phyloP scores from a whole-genome alignment of 2,113 vertebrate species.

The Plectropomus leopardus region DNA sequence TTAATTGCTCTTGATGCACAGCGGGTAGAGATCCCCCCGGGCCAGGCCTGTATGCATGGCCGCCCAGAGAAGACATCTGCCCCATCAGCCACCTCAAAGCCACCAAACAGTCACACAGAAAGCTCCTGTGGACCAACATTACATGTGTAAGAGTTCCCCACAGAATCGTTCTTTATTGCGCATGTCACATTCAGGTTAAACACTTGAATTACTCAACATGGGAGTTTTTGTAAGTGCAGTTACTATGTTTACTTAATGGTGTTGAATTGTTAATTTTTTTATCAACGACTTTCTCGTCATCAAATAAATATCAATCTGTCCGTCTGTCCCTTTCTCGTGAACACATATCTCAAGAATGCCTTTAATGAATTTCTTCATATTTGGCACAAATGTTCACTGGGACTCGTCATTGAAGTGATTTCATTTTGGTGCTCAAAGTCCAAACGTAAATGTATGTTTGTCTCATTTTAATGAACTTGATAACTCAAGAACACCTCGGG shows the following conservation, averaged over 20 bases:
- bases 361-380: too few species aligned
- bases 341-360: too few species aligned
- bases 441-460: too few species aligned
- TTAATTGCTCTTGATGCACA: slow-evolving; percentile 76
- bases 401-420: too few species aligned
- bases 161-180: slow-evolving; percentile 38
- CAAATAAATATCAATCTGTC: too few species aligned
- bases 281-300: slow-evolving; percentile 7
- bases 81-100: slow-evolving; percentile 67
- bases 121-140: slow-evolving; percentile 45
- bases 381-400: too few species aligned
- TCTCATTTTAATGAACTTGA: too few species aligned
- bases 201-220: slow-evolving; percentile 51
- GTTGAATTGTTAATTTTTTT: slow-evolving; percentile 27
- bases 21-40: slow-evolving; percentile 60
- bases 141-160: slow-evolving; percentile 56
- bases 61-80: slow-evolving; percentile 64
- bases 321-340: too few species aligned
- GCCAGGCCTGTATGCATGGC: slow-evolving; percentile 65
- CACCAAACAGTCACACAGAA: slow-evolving; percentile 47
- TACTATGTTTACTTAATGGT: slow-evolving; percentile 53
- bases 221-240: slow-evolving; percentile 41
- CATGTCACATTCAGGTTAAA: slow-evolving; percentile 48
- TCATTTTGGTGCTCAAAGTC: too few species aligned
- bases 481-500: too few species aligned